Evolutionary conservation across 1,140 invertebrate genomes (phyloP).

Genomic region (Conus ventricosus): DNA sequence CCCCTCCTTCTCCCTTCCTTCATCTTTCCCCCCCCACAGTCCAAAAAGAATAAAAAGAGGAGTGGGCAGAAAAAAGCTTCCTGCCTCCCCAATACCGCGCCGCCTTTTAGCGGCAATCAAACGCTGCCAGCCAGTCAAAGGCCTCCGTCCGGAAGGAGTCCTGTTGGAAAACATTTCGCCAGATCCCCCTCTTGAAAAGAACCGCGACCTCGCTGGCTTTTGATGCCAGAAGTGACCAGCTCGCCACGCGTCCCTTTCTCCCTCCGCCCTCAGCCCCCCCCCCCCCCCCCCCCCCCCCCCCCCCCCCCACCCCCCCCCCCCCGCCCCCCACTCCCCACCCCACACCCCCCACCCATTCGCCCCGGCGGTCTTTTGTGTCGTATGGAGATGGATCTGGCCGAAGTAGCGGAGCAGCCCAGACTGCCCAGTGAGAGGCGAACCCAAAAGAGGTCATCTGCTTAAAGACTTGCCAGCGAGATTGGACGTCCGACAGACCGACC

Average conservation of each 20-base stretch:
- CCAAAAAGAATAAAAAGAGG: not conserved
- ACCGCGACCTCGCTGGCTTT: not conserved
- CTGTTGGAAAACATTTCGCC: slow-evolving; percentile 23
- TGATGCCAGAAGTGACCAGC: slow-evolving; percentile 13
- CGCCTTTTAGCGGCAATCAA: not conserved
- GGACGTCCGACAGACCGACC: slow-evolving; percentile 3
- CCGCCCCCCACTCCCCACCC: not conserved
- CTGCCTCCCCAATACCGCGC: not conserved
- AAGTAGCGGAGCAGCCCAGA: not conserved
- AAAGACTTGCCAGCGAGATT: slow-evolving; percentile 20
- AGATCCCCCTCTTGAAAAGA: not conserved
- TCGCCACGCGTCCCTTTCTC: not conserved
- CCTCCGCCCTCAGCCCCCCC: not conserved
- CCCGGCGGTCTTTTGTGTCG: slow-evolving; percentile 3
- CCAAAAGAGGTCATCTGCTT: not conserved
- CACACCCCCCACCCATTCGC: not conserved
- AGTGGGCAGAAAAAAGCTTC: not conserved
- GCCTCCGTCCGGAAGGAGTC: not conserved
- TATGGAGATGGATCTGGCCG: slow-evolving; percentile 23
- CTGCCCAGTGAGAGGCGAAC: not conserved
- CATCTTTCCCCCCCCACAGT: too few species aligned
- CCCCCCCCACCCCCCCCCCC: not conserved
- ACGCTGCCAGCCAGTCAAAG: slow-evolving; percentile 8
- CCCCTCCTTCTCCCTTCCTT: not conserved
- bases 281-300: not conserved